These are phyloP conservation scores for Epizoanthus scotinus DNA, from an alignment of 92 coral and sea anemone species.

Conservation along the genomic window DNA sequence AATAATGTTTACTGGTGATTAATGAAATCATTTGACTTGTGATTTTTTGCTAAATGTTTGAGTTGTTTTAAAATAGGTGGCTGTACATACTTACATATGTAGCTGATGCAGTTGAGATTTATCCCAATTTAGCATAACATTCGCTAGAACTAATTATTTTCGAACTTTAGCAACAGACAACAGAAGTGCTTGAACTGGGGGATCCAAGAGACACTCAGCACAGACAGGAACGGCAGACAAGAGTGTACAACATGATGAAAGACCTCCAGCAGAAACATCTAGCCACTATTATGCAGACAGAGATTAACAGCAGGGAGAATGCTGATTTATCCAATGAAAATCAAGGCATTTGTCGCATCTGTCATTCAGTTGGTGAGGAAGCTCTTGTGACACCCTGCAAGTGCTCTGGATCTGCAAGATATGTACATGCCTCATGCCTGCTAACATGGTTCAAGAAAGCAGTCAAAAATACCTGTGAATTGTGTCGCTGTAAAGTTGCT, in stretches of 20 bases:
- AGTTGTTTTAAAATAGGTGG: background rate
- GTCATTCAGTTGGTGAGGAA: slow-evolving; percentile 88
- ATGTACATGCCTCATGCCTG: slow-evolving; percentile 88
- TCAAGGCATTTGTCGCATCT: slow-evolving; percentile 86
- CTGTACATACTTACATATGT: background rate
- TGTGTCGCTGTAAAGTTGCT: slow-evolving; percentile 89
- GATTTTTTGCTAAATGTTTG: background rate
- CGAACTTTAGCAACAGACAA: slow-evolving; percentile 27
- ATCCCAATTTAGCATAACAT: background rate
- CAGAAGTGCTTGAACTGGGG: slow-evolving; percentile 33
- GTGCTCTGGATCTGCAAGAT: slow-evolving; percentile 87
- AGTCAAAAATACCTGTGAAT: slow-evolving; percentile 88
- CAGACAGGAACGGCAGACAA: slow-evolving; percentile 77
- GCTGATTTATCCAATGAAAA: slow-evolving; percentile 64
- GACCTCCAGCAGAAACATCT: slow-evolving; percentile 83
- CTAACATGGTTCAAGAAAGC: slow-evolving; percentile 90
- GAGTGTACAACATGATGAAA: slow-evolving; percentile 91
- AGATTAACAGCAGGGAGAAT: slow-evolving; percentile 63
- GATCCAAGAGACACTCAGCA: slow-evolving; percentile 25
- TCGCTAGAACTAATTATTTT: background rate
- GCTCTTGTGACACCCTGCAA: slow-evolving; percentile 87
- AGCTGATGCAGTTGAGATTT: slow-evolving; percentile 3
- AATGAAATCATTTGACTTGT: too few relatives aligned
- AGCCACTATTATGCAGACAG: slow-evolving; percentile 70
- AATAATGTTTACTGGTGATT: too few relatives aligned